Evolutionary conservation across 2,797 vertebrate genomes (phyloP).

Genomic region (Lates japonicus): DNA sequence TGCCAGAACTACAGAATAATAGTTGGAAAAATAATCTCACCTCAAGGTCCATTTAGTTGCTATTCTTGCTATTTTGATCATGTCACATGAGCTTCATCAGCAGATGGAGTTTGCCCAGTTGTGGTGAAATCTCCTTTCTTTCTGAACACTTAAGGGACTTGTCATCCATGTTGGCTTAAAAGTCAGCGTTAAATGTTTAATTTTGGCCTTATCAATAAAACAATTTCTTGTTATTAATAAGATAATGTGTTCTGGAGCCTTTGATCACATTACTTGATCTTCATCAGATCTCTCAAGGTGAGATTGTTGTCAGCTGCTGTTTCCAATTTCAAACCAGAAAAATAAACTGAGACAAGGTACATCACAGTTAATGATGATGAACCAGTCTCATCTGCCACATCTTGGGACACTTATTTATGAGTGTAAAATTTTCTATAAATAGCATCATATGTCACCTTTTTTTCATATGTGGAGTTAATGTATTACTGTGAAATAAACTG

Average conservation of each 20-base stretch:
- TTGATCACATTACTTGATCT: neutral
- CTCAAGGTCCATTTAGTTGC: too few relatives aligned
- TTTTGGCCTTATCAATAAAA: neutral
- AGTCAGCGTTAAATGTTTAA: neutral
- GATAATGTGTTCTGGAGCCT: neutral
- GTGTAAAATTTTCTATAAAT: neutral
- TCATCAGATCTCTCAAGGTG: neutral
- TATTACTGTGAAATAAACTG: neutral
- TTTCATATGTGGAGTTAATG: neutral
- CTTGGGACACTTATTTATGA: neutral
- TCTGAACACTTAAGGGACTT: neutral
- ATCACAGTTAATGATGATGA: neutral
- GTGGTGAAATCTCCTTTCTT: neutral
- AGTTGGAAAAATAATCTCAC: too few relatives aligned
- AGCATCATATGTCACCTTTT: neutral
- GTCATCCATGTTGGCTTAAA: neutral
- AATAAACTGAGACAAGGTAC: neutral
- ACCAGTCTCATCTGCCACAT: neutral
- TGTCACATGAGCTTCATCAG: too few relatives aligned
- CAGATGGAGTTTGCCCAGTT: neutral
- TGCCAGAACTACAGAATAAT: neutral
- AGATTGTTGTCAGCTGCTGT: neutral
- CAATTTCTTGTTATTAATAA: neutral
- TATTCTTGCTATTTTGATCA: neutral
- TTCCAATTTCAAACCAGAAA: neutral